Base-by-base conservation (phyloP, 2,113 vertebrate genomes). In the Nematolebias whitei region DNA sequence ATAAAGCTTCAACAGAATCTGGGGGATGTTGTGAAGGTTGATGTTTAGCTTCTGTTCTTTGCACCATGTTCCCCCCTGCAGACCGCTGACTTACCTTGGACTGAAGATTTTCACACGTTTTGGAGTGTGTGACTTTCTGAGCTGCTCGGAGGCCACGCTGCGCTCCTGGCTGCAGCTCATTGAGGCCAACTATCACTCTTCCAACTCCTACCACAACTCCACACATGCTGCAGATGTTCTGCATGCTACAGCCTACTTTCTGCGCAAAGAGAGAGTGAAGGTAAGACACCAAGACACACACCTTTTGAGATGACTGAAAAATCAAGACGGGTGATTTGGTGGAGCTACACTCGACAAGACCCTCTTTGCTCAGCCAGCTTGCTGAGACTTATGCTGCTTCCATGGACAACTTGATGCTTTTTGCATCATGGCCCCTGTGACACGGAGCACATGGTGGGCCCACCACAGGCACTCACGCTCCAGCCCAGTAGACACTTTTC, bases 131-230 rank as follows among this genome's bases (percentile, higher is more conserved):
- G 95, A 98, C 63, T 96, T 97, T 88, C 91, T 99, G 72, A 95
- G 90, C 87, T 98, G 96, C 84, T 91, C 96, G 0, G 96, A 99
- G 90, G 87, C 92, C 14, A 94, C 93, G 0, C 87, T 99, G 50
- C 92, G 95, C 79, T 95, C 94, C 1, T 99, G 97, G 97, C 91
- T 99, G 65, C 96, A 98, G 87, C 79, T 98, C 76, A 98, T 98
- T 0, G 97, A 99, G 91, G 93, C 92, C 71, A 99, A 96, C 83
- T 98, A 99, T 84, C 97, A 98, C 68, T 89, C 96, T 2, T 95
- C 95, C 83, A 98, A 98, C 47, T 93, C 96, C 19, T 98, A 99
- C 91, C 97, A 98, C 79, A 99, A 99, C 87, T 99, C 97, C 71
- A 98, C 96, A 0, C 97, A 99, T 0, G 97, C 97, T 0, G 96